phyloP scores from a whole-genome alignment of 2,888 invertebrate genomes.

The Agonopterix subpropinquella region DNA sequence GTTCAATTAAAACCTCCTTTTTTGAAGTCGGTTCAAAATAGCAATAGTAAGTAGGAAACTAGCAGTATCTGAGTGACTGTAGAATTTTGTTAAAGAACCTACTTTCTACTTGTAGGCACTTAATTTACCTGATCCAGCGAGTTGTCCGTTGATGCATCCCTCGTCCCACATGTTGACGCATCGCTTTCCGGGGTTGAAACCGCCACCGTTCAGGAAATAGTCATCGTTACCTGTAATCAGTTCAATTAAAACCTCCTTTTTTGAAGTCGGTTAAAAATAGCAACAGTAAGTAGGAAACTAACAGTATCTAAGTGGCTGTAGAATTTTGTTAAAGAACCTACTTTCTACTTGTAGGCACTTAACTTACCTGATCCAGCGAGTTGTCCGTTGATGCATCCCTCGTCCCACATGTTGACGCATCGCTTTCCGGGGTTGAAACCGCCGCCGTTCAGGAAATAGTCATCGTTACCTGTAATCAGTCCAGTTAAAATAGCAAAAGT shows the following conservation, averaged over 20 bases:
- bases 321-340: no score
- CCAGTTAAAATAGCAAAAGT: not conserved
- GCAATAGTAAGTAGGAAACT: not conserved
- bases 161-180: constrained; percentile 72
- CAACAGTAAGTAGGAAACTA: not conserved
- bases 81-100: not conserved
- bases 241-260: no score
- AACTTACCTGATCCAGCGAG: constrained; percentile 32
- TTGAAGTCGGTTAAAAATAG: no score
- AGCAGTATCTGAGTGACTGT: not conserved
- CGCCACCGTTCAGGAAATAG: constrained; percentile 44
- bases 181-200: constrained; percentile 61
- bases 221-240: constrained; percentile 41
- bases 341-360: no score
- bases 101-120: no score
- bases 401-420: not conserved
- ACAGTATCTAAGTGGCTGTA: no score
- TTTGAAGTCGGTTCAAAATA: no score
- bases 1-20: no score
- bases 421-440: constrained; percentile 9
- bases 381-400: constrained; percentile 54
- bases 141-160: constrained; percentile 65
- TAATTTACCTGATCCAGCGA: constrained; percentile 58
- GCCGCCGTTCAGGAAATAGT: constrained; percentile 24
- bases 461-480: constrained; percentile 5